Conservation (phyloP, 2,113 vertebrate genomes). For the Festucalex cinctus region DNA sequence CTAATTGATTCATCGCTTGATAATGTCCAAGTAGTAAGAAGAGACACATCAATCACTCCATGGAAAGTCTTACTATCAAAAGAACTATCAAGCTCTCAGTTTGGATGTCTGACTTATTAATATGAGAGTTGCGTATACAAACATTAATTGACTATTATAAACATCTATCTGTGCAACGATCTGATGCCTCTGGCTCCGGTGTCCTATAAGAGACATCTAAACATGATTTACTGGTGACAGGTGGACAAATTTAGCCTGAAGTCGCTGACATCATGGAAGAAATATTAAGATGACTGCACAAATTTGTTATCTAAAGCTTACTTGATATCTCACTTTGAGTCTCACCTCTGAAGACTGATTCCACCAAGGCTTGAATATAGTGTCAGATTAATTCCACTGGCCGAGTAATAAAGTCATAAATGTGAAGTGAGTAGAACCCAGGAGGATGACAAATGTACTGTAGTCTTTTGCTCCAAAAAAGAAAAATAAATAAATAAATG, state of each 20-base stretch:
- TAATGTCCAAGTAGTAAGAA: conserved; percentile 12
- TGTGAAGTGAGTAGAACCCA: neutral
- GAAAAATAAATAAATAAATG: no score
- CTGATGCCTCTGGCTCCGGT: neutral
- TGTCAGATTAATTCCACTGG: conserved; percentile 16
- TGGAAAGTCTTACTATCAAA: neutral
- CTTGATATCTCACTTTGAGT: conserved; percentile 38
- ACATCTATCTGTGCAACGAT: neutral
- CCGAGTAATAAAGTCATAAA: neutral
- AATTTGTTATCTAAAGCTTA: conserved; percentile 34
- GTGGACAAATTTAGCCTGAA: conserved; percentile 32
- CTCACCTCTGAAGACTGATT: conserved; percentile 8
- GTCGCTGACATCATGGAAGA: conserved; percentile 34
- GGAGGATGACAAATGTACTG: neutral
- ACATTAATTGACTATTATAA: neutral
- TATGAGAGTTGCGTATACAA: neutral
- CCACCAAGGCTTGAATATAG: neutral
- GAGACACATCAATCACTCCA: conserved; percentile 3
- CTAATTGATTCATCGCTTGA: conserved; percentile 8
- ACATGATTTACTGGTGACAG: conserved; percentile 57
- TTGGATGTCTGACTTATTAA: neutral
- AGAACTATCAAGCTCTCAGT: neutral
- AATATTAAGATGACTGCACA: conserved; percentile 32
- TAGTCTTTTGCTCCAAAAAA: neutral
- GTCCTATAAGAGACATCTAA: conserved; percentile 51